Percentiles rank a stretch among this genome's conserved stretches.
These are phyloP conservation scores for Caenorhabditis becei DNA, from an alignment of 2,888 invertebrate genomes.

Conservation along the genomic window DNA sequence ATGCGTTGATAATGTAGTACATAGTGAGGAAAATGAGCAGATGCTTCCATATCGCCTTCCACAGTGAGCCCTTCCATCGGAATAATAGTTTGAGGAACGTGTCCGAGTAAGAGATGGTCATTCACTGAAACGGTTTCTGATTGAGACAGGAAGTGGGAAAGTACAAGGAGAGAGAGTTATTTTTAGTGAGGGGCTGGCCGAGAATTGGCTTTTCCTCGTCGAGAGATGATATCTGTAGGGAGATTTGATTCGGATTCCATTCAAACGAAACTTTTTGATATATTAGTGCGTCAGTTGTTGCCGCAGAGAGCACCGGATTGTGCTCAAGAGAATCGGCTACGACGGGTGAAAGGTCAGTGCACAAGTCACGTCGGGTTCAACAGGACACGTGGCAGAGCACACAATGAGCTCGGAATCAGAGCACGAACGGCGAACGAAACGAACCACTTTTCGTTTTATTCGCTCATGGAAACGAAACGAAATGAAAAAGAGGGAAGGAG, in stretches of 20 bases:
- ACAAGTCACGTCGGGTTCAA: slow-evolving; percentile 44
- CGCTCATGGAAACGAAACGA: slow-evolving; percentile 6
- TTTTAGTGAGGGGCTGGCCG: slow-evolving; percentile 14
- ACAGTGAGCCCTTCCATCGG: slow-evolving; percentile 76
- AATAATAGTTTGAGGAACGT: slow-evolving; percentile 74
- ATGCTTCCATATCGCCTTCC: slow-evolving; percentile 78
- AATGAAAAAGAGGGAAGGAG: not conserved
- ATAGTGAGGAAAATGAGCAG: slow-evolving; percentile 70
- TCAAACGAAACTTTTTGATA: slow-evolving; percentile 57
- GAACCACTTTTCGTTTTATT: not conserved
- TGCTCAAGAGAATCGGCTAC: slow-evolving; percentile 37
- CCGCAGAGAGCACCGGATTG: slow-evolving; percentile 35
- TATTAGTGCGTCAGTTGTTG: slow-evolving; percentile 59
- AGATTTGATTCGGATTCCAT: slow-evolving; percentile 57
- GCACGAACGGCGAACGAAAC: not conserved
- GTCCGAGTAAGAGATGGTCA: slow-evolving; percentile 77
- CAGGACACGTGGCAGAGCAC: slow-evolving; percentile 30
- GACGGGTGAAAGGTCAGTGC: slow-evolving; percentile 46
- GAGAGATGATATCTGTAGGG: slow-evolving; percentile 17
- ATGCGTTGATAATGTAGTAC: slow-evolving; percentile 73
- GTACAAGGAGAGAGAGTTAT: slow-evolving; percentile 7
- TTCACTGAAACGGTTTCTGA: slow-evolving; percentile 51
- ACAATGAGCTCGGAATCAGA: not conserved
- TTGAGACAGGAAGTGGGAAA: not conserved
- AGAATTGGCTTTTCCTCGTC: not conserved